phyloP scores from a whole-genome alignment of 2,113 vertebrate genomes.

The Odobenus rosmarus region DNA sequence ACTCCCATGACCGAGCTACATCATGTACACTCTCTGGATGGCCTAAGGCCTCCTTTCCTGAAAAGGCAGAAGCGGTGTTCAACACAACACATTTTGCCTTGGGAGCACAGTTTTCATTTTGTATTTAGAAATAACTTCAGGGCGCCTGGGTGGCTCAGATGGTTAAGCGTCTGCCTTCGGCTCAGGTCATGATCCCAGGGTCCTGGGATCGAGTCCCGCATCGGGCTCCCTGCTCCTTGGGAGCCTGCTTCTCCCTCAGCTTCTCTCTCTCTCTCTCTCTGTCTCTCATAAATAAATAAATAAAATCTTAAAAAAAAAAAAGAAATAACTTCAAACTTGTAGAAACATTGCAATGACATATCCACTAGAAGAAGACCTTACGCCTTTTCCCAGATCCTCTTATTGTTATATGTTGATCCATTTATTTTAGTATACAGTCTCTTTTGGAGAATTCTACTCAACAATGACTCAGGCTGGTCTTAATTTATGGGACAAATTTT shows the following conservation, averaged over 20 bases:
- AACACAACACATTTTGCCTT: background rate
- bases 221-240: no score
- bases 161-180: no score
- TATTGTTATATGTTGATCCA: background rate
- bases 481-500: background rate
- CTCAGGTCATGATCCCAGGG: no score
- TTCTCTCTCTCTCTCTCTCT: no score
- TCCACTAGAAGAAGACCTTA: background rate
- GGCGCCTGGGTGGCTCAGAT: no score
- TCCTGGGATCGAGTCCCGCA: no score
- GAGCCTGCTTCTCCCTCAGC: no score
- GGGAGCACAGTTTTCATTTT: background rate
- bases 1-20: no score
- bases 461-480: background rate
- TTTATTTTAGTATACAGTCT: background rate
- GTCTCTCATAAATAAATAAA: no score
- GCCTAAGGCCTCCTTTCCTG: background rate
- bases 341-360: background rate
- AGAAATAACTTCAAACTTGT: background rate
- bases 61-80: background rate
- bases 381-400: background rate
- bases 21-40: fast-evolving
- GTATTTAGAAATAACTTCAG: background rate
- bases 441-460: background rate
- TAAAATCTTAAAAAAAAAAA: no score